Base-by-base conservation (phyloP, 2,888 invertebrate species). In the Drosophila aldrichi region DNA sequence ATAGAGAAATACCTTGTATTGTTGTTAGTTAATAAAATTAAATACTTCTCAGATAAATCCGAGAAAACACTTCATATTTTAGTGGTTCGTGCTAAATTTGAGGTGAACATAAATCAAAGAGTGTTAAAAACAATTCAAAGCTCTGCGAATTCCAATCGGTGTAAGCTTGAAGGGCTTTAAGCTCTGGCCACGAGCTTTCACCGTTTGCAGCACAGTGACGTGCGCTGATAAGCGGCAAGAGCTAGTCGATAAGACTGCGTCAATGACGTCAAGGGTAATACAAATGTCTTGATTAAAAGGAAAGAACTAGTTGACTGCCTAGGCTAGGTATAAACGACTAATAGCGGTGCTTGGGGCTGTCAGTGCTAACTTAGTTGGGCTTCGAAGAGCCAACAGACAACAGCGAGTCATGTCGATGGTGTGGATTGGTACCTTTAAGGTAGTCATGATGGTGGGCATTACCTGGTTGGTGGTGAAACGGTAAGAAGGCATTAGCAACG, bases 391-490 rank as follows among this genome's bases (percentile, higher is more conserved):
- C 41, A n/a, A n/a, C 4, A 12, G 25, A 9, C 38, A 56, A 18
- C 32, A 49, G 41, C 88, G 34, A 22, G 32, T 16, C 68, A 95
- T 95, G 95, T 94, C 94, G 83, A 87, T 95, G 55, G 74, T 95
- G 69, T 95, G 95, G 95, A 95, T 96, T 94, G 94, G 95, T 76
- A 93, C 94, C 70, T 93, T 95, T 89, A 95, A 94, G 92, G 92
- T 96, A 77, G 94, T 95, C 70, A 92, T 96, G 90, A 95, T 95
- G 63, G 92, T 96, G 88, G 95, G 95, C 74, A 94, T 94, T 68
- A 95, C 95, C 67, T 94, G 93, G 91, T 93, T 94, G 67, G 94
- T 95, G 79, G 93, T 96, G 77, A 94, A 93, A 88, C 94, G 95
- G 95, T 95, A 93, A 94, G 72, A 56, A 25, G 0, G 18, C 18